phyloP scores from a whole-genome alignment of 2,888 invertebrate species.

The Caenorhabditis virilis region DNA sequence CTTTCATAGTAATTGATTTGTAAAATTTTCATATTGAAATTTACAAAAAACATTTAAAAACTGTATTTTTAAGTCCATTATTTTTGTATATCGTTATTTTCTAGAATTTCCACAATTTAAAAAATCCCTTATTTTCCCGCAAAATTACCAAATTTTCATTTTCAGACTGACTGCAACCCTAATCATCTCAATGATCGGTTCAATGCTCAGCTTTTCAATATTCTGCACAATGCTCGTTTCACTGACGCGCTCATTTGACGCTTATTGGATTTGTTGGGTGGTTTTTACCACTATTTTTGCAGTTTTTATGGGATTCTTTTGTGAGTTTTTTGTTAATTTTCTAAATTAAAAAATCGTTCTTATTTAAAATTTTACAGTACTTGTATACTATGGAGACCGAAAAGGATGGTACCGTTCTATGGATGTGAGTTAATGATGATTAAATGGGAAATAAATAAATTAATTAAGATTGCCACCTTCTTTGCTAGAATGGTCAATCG shows the following conservation, averaged over 20 bases:
- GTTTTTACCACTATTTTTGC: background rate
- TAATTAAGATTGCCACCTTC: conserved; percentile 50
- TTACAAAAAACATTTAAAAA: too few species aligned
- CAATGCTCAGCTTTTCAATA: conserved; percentile 8
- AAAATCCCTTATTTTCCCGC: too few species aligned
- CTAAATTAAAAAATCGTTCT: background rate
- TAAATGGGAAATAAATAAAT: background rate
- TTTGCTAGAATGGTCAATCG: conserved; percentile 51
- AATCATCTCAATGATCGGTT: too few species aligned
- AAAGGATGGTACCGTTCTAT: conserved; percentile 30
- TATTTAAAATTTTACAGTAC: background rate
- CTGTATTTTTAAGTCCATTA: too few species aligned
- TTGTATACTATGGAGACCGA: conserved; percentile 35
- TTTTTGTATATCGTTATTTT: too few species aligned
- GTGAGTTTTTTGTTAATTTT: background rate
- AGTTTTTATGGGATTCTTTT: background rate
- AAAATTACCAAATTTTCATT: too few species aligned
- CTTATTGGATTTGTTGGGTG: conserved; percentile 26
- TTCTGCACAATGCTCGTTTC: conserved; percentile 25
- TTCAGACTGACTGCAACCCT: too few species aligned
- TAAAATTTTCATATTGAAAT: too few species aligned
- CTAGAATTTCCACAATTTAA: too few species aligned
- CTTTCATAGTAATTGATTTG: too few species aligned
- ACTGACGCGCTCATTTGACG: conserved; percentile 15
- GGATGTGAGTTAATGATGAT: conserved; percentile 23